Conservation (phyloP, 2,888 invertebrate genomes). For the Euzophera pinguis region DNA sequence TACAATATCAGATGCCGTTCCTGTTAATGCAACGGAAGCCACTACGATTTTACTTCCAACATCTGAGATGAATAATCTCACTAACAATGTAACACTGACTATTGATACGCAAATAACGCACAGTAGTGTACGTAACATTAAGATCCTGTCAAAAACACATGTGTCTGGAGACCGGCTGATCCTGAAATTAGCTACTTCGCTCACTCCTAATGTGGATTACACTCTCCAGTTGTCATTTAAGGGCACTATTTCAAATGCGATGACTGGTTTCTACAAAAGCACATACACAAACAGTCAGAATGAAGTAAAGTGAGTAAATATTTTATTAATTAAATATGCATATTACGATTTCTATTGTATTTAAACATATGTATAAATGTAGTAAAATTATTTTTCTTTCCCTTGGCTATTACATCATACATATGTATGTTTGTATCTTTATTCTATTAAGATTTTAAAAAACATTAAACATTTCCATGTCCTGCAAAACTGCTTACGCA, state of each 20-base stretch:
- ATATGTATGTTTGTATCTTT: too few species aligned
- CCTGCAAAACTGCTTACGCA: too few species aligned
- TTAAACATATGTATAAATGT: too few species aligned
- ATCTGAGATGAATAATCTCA: background rate
- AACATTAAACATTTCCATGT: too few species aligned
- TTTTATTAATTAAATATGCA: too few species aligned
- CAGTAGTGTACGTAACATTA: slow-evolving; percentile 56
- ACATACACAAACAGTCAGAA: slow-evolving; percentile 74
- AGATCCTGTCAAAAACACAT: slow-evolving; percentile 47
- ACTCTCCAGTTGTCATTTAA: slow-evolving; percentile 75
- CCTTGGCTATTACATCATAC: too few species aligned
- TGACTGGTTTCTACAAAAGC: slow-evolving; percentile 85
- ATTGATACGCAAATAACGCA: slow-evolving; percentile 58
- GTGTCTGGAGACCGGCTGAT: slow-evolving; percentile 58
- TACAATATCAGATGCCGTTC: background rate
- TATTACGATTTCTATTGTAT: too few species aligned
- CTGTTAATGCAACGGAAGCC: slow-evolving; percentile 19
- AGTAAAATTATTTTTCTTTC: too few species aligned
- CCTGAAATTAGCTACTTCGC: slow-evolving; percentile 48
- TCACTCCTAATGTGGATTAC: slow-evolving; percentile 74
- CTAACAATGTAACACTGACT: slow-evolving; percentile 16
- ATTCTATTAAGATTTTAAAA: too few species aligned
- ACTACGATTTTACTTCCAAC: background rate
- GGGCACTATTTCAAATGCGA: slow-evolving; percentile 79
- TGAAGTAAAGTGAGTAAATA: slow-evolving; percentile 60